Percentiles rank a stretch among this genome's conserved stretches.
Evolutionary conservation across 2,888 invertebrate species (phyloP).

Genomic region (Gymnosoma rotundatum): DNA sequence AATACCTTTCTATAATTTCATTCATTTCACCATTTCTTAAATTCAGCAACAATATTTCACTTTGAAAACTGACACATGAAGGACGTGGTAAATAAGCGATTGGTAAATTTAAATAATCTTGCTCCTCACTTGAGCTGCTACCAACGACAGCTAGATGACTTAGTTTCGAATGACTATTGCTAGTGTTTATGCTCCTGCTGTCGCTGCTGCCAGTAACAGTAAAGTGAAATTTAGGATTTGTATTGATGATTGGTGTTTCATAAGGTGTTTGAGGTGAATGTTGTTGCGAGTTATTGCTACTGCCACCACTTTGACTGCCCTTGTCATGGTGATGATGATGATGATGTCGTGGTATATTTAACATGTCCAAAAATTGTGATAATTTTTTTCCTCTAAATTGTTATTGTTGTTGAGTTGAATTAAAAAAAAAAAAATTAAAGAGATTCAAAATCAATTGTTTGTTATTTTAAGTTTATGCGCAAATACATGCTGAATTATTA

Average conservation of each 20-base stretch:
- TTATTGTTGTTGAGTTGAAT: not conserved
- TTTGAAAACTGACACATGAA: constrained; percentile 74
- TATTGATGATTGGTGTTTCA: not conserved
- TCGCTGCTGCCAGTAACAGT: constrained; percentile 26
- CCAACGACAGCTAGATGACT: constrained; percentile 46
- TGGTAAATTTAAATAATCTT: constrained; percentile 43
- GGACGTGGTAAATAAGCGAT: constrained; percentile 71
- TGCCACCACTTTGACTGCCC: constrained; percentile 48
- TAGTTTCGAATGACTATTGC: constrained; percentile 29
- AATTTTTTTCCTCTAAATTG: constrained; percentile 68
- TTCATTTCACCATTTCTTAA: constrained; percentile 68
- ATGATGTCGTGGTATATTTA: constrained; percentile 71
- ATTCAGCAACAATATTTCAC: constrained; percentile 76
- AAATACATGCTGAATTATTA: not conserved
- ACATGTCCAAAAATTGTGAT: constrained; percentile 74
- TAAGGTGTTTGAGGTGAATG: constrained; percentile 64
- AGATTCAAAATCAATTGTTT: constrained; percentile 26
- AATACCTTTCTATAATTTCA: constrained; percentile 71
- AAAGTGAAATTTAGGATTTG: constrained; percentile 28
- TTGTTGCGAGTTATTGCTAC: constrained; percentile 64
- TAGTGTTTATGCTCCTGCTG: constrained; percentile 25
- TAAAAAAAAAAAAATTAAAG: not conserved
- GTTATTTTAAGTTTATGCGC: not conserved
- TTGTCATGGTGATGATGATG: constrained; percentile 47
- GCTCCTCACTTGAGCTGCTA: constrained; percentile 35